Conservation (phyloP, 2,888 invertebrate species). For the Teinopalpus imperialis region DNA sequence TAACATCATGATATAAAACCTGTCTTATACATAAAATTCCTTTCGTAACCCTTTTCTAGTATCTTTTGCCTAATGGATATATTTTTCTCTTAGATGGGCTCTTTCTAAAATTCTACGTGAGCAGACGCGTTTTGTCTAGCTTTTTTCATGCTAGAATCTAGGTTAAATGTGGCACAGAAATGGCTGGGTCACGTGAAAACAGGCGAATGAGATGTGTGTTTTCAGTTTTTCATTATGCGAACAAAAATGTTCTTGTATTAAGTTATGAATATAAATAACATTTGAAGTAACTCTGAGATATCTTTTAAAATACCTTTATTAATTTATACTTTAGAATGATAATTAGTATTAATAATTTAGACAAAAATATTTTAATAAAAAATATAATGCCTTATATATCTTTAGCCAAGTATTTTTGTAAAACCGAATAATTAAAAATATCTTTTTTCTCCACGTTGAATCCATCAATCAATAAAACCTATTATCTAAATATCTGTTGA, state of each 20-base stretch:
- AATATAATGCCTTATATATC: too few relatives aligned
- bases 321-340: too few relatives aligned
- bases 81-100: slow-evolving; percentile 3
- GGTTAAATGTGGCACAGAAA: slow-evolving; percentile 21
- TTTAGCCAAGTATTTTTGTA: too few relatives aligned
- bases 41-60: slow-evolving; percentile 6
- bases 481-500: too few relatives aligned
- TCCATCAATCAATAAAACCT: too few relatives aligned
- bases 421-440: too few relatives aligned
- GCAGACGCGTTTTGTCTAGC: slow-evolving; percentile 22
- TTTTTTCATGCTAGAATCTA: slow-evolving; percentile 15
- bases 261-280: neutral
- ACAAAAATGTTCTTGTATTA: neutral
- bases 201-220: slow-evolving; percentile 5
- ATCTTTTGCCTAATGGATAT: slow-evolving; percentile 19
- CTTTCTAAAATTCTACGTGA: slow-evolving; percentile 11
- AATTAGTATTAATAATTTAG: too few relatives aligned
- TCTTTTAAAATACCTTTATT: too few relatives aligned
- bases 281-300: neutral
- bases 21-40: neutral
- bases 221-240: slow-evolving; percentile 15
- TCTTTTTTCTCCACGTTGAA: too few relatives aligned
- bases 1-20: neutral
- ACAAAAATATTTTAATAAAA: too few relatives aligned
- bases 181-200: slow-evolving; percentile 19